Percentiles rank a stretch among this genome's conserved stretches.
phyloP scores from a whole-genome alignment of 2,888 invertebrate species.

The Oxytorus armatus region DNA sequence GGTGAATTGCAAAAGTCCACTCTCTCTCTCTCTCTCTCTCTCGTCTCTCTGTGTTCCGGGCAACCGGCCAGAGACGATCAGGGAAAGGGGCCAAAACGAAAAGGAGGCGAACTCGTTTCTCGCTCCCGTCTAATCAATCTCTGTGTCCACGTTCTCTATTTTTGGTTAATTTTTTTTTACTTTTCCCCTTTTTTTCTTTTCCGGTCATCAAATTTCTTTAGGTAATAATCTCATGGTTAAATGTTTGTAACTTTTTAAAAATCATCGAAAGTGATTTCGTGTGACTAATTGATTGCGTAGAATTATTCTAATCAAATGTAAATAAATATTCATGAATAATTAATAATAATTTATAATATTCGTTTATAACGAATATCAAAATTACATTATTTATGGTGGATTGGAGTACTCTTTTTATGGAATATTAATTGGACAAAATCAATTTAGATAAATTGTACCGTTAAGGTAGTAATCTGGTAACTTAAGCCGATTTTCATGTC shows the following conservation, averaged over 20 bases:
- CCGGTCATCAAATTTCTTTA: background rate
- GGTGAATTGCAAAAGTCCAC: conserved; percentile 63
- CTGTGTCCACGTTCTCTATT: conserved; percentile 29
- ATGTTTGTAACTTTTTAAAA: background rate
- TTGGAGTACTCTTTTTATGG: too few relatives aligned
- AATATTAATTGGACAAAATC: too few relatives aligned
- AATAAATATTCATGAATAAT: too few relatives aligned
- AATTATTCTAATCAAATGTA: too few relatives aligned
- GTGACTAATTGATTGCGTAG: background rate
- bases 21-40: too few relatives aligned
- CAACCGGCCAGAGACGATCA: conserved; percentile 67
- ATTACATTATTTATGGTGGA: too few relatives aligned
- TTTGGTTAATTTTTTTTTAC: background rate
- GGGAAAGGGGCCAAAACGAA: conserved; percentile 55
- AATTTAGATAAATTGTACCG: too few relatives aligned
- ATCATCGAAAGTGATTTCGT: background rate
- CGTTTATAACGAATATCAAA: too few relatives aligned
- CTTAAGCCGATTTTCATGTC: too few relatives aligned
- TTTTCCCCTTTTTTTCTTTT: conserved; percentile 8
- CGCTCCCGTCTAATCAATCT: conserved; percentile 65
- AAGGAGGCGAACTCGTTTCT: conserved; percentile 53
- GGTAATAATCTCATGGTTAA: background rate
- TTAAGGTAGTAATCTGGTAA: too few relatives aligned
- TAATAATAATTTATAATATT: too few relatives aligned
- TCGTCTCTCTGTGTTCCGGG: conserved; percentile 59